phyloP scores from a whole-genome alignment of 2,888 invertebrate genomes.

The Eristalis arbustorum region DNA sequence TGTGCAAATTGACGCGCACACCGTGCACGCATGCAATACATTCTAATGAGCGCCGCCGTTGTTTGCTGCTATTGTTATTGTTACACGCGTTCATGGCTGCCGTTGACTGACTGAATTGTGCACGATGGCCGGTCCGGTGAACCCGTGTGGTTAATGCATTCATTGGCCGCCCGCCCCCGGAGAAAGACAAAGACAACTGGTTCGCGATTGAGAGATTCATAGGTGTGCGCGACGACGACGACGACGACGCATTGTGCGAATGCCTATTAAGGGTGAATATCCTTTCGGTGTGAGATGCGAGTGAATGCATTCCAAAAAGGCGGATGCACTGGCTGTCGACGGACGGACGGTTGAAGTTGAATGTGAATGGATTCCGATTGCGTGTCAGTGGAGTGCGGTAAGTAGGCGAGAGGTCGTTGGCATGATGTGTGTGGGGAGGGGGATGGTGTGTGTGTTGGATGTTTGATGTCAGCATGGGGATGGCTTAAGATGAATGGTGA shows the following conservation, averaged over 20 bases:
- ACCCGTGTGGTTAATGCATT: conserved; percentile 46
- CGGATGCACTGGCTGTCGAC: not conserved
- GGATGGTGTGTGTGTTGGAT: not conserved
- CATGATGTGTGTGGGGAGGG: not conserved
- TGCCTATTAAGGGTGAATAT: conserved; percentile 59
- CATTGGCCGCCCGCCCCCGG: conserved; percentile 51
- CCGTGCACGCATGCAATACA: conserved; percentile 65
- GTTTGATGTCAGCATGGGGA: not conserved
- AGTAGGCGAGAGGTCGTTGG: conserved; percentile 24
- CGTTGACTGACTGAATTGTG: conserved; percentile 6
- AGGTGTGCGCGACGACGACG: conserved; percentile 25
- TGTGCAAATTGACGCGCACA: conserved; percentile 66
- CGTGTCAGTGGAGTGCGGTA: not conserved
- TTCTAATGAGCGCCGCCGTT: conserved; percentile 54
- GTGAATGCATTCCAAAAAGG: conserved; percentile 35
- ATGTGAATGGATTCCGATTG: conserved; percentile 23
- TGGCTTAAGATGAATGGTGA: too few species aligned
- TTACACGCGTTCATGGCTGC: not conserved
- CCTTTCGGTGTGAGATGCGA: conserved; percentile 31
- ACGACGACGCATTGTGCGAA: conserved; percentile 25
- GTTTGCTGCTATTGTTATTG: not conserved
- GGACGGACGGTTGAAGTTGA: too few species aligned
- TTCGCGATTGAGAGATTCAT: conserved; percentile 33
- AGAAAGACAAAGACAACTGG: conserved; percentile 22
- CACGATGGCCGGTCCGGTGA: conserved; percentile 45